Percentiles rank a stretch among this genome's conserved stretches.
Evolutionary conservation across 2,888 invertebrate species (phyloP).

Genomic region (Tricholauxania praeusta): DNA sequence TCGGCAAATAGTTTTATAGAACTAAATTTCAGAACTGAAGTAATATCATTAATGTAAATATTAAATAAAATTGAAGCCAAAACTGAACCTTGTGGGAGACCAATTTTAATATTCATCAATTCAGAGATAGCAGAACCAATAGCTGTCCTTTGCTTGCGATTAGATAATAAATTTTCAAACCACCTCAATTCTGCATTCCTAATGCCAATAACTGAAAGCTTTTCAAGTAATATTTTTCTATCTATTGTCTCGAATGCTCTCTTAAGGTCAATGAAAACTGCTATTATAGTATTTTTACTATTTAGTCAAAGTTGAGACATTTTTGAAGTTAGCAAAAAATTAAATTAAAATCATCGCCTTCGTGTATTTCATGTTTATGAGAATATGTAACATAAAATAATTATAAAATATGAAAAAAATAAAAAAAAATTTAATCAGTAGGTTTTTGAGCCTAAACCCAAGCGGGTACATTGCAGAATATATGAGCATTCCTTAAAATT

Average conservation of each 20-base stretch:
- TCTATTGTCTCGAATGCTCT: background rate
- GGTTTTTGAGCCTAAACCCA: no score
- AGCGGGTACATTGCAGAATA: no score
- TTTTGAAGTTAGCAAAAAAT: no score
- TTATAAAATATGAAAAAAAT: no score
- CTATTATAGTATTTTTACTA: background rate
- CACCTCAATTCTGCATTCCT: background rate
- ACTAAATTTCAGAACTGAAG: constrained; percentile 14
- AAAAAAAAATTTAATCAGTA: no score
- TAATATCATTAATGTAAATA: constrained; percentile 17
- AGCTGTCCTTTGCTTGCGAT: constrained; percentile 15
- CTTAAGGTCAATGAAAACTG: constrained; percentile 15
- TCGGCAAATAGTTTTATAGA: constrained; percentile 10
- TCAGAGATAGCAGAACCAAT: constrained; percentile 8
- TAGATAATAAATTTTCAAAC: background rate
- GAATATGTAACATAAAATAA: no score
- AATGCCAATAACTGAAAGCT: no score
- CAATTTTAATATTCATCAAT: background rate
- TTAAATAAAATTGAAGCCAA: constrained; percentile 4
- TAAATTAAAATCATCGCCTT: no score
- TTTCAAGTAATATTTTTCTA: no score
- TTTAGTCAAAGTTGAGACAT: no score
- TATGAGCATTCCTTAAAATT: no score
- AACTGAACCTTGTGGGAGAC: background rate
- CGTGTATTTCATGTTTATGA: no score